Conservation (phyloP, 2,888 invertebrate genomes). For the Ophion ventricosus region DNA sequence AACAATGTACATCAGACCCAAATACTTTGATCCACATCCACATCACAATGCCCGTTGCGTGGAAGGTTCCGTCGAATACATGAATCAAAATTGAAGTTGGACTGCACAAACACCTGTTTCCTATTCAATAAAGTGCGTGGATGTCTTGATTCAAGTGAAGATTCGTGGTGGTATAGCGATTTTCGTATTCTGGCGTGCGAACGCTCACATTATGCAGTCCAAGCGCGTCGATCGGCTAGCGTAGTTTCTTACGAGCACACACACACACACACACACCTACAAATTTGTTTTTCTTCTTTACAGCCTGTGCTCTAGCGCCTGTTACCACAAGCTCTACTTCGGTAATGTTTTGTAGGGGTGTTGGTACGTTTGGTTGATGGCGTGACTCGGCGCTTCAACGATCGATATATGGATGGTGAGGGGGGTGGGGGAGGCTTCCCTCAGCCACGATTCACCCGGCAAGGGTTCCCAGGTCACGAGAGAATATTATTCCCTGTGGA, state of each 20-base stretch:
- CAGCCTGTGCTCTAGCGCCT: conserved; percentile 27
- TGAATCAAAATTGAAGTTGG: not conserved
- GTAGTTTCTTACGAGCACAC: conserved; percentile 38
- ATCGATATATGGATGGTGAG: conserved; percentile 61
- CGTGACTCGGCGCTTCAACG: conserved; percentile 76
- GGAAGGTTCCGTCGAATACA: not conserved
- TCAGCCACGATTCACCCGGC: conserved; percentile 53
- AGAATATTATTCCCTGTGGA: conserved; percentile 74
- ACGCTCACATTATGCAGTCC: not conserved
- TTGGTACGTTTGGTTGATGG: conserved; percentile 72
- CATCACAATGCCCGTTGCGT: not conserved
- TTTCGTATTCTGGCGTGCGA: not conserved
- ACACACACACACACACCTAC: conserved; percentile 56
- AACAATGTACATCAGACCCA: conserved; percentile 10
- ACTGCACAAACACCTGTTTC: not conserved
- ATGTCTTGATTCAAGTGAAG: not conserved
- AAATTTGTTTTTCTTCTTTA: conserved; percentile 56
- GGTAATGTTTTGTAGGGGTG: conserved; percentile 62
- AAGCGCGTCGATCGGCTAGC: conserved; percentile 4
- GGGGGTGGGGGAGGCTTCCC: conserved; percentile 39
- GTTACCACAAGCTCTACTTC: conserved; percentile 51
- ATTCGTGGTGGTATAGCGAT: not conserved
- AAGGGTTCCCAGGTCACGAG: conserved; percentile 73
- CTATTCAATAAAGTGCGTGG: not conserved
- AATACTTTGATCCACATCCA: not conserved